Evolutionary conservation across 53 echinoderm and acorn worm species (phyloP), one percentile per base, ranked within the genome.

Genomic region (Stichopus horrens): DNA sequence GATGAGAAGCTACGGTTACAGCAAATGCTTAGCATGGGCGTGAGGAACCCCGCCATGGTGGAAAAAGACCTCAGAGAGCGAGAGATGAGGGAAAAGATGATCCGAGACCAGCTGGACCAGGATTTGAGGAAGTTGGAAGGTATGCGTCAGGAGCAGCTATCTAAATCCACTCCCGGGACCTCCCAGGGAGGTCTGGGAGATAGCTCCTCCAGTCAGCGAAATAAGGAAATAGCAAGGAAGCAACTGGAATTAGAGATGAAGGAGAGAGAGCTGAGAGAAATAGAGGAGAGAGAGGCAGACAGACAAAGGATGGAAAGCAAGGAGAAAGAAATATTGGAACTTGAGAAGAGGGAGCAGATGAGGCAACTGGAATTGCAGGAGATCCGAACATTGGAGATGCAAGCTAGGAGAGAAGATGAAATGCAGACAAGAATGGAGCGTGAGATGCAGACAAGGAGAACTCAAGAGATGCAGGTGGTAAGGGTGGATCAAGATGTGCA

Each of bases 271-370:
- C 60, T 85, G 9, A 58, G 21, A 66, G 85, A 85, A 52, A 85
- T 85, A 23, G 85, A 85, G 85, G 23, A 67, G 85, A 85, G 85
- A 53, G 85, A 85, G 85, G 52, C 21, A 23, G 85, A 85, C 23
- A 85, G 85, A 57, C 85, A 8, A 10, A 23, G 14, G 18, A 85
- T 85, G 5, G 85, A 85, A 51, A 67, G 10, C 8, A 67, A 85
- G 68, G 85, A 85, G 65, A 63, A 59, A 22, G 85, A 85, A 57
- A 18, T 85, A 53, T 51, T 85, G 22, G 85, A 85, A 5, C 71
- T 16, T 71, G 71, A 13, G 6, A 71, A 71, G 14, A 71, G 14
- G n/a, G 16, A 71, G 71, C 71, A 71, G 5, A 71, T 71, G 71
- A 71, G 71, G 19, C 20, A 71, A 16, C 63, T 6, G 63, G 63